A percentile compares a stretch with the other conserved stretches of the same genome.
Conservation (phyloP, 2,888 invertebrate genomes). For the Disparrhopalites patrizii region DNA sequence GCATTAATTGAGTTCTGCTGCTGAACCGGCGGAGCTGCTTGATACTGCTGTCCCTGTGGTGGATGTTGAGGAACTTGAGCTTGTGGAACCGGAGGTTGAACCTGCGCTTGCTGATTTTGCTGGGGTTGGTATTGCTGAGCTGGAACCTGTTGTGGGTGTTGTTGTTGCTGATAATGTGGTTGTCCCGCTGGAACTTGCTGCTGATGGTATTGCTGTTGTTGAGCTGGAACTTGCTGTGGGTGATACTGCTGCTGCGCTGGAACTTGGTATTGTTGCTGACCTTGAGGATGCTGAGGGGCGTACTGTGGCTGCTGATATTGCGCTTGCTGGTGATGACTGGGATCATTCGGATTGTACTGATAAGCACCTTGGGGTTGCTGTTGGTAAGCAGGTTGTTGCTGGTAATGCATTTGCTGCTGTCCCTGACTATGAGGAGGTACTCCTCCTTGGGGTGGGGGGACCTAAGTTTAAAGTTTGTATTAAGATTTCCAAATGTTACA, state of each 20-base stretch:
- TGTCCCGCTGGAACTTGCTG: slow-evolving; percentile 50
- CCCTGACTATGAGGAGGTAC: slow-evolving; percentile 46
- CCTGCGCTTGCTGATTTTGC: slow-evolving; percentile 19
- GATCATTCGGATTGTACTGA: slow-evolving; percentile 31
- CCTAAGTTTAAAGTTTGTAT: slow-evolving; percentile 24
- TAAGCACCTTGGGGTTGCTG: background rate
- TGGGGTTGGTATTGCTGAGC: slow-evolving; percentile 19
- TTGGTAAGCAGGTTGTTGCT: slow-evolving; percentile 46
- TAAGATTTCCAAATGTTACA: slow-evolving; percentile 29
- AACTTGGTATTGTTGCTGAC: slow-evolving; percentile 8
- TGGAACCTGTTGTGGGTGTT: slow-evolving; percentile 11
- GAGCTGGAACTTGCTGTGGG: slow-evolving; percentile 48
- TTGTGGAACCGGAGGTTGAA: slow-evolving; percentile 14
- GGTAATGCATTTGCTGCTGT: slow-evolving; percentile 44
- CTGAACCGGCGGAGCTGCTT: slow-evolving; percentile 32
- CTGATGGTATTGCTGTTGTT: slow-evolving; percentile 49
- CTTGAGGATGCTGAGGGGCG: slow-evolving; percentile 46
- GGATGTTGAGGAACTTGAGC: slow-evolving; percentile 17
- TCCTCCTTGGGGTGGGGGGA: slow-evolving; percentile 9
- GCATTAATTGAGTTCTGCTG: slow-evolving; percentile 15
- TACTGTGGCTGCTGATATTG: slow-evolving; percentile 47
- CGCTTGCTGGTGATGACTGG: slow-evolving; percentile 41
- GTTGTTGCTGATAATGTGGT: slow-evolving; percentile 29
- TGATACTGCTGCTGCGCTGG: slow-evolving; percentile 15
- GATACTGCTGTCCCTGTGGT: slow-evolving; percentile 14